Conservation (phyloP, 2,113 vertebrate species). For the rat (Rattus norvegicus) region DNA sequence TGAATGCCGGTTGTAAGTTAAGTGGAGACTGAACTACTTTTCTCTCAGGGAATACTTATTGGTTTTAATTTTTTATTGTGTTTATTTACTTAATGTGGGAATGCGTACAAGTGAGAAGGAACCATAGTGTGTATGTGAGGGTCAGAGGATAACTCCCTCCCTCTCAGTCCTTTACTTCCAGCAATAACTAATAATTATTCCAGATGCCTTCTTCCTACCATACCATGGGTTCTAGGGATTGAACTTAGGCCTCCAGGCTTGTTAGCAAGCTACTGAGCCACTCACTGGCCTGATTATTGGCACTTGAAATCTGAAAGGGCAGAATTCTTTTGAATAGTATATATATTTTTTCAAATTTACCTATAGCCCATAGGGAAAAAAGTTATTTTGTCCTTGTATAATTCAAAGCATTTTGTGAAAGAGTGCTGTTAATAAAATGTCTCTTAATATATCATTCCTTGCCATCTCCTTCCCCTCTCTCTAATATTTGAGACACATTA, state of each 20-base stretch:
- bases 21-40: conserved; percentile 4
- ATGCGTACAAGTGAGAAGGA: background rate
- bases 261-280: background rate
- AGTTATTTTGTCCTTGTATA: conserved; percentile 9
- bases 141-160: background rate
- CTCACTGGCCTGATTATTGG: background rate
- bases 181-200: background rate
- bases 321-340: background rate
- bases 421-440: conserved; percentile 24
- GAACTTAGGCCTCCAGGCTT: background rate
- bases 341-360: conserved; percentile 31
- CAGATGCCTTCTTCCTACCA: background rate
- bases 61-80: background rate
- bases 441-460: background rate
- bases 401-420: conserved; percentile 33
- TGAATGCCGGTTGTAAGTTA: conserved; percentile 37
- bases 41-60: conserved; percentile 4
- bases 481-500: conserved; percentile 15
- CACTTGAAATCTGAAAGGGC: conserved; percentile 14
- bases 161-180: no score
- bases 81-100: background rate
- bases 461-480: background rate
- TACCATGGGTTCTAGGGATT: background rate
- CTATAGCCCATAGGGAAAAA: background rate
- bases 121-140: background rate